phyloP scores from a whole-genome alignment of 2,797 vertebrate genomes.

The Astyanax mexicanus region DNA sequence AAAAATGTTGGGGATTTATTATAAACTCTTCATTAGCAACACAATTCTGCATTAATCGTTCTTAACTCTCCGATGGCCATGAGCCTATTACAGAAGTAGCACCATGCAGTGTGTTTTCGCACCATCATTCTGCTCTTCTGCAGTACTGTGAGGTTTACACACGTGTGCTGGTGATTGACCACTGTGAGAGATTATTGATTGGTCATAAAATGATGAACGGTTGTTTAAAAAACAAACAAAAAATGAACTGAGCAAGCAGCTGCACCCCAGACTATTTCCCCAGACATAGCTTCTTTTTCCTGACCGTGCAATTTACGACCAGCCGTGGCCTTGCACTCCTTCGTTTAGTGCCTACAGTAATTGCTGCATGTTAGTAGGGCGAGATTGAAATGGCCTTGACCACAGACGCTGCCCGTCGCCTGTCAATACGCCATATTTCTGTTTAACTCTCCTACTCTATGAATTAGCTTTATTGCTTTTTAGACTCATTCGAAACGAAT shows the following conservation, averaged over 20 bases:
- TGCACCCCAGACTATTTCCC: background rate
- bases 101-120: too few species aligned
- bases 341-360: background rate
- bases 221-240: background rate
- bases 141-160: background rate
- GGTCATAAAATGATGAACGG: background rate
- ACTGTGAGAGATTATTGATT: background rate
- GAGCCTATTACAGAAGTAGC: too few species aligned
- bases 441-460: background rate
- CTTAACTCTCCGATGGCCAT: too few species aligned
- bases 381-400: background rate
- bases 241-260: background rate
- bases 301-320: background rate
- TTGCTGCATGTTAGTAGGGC: background rate
- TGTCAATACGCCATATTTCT: slow-evolving; percentile 12
- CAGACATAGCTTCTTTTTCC: background rate
- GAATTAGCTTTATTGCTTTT: background rate
- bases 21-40: too few species aligned
- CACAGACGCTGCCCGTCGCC: background rate
- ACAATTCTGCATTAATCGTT: too few species aligned
- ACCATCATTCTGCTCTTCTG: background rate
- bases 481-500: background rate
- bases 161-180: background rate
- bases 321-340: background rate
- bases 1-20: too few species aligned